Evolutionary conservation across 2,113 vertebrate genomes (phyloP).

Genomic region (Pseudorectes ferrugineus): DNA sequence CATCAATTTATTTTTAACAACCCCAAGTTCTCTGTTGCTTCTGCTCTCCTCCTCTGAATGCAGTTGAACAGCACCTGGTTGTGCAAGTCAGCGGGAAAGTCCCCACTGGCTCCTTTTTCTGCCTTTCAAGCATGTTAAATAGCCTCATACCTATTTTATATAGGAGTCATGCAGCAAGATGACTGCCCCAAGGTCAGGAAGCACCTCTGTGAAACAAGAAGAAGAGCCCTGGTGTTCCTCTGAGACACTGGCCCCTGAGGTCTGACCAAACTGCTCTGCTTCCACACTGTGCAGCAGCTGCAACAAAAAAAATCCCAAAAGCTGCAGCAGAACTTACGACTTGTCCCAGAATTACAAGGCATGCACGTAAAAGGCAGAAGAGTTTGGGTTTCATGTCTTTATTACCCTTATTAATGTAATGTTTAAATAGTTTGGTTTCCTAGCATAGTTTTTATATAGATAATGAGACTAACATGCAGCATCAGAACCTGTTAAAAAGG

Average conservation of each 20-base stretch:
- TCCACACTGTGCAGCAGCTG: neutral
- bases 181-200: neutral
- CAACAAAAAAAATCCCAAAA: neutral
- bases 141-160: neutral
- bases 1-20: slow-evolving; percentile 15
- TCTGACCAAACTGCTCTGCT: accelerated
- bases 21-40: neutral
- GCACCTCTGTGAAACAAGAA: neutral
- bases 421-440: neutral
- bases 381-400: neutral
- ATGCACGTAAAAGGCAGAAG: neutral
- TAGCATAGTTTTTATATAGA: neutral
- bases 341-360: neutral
- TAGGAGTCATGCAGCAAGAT: neutral
- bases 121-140: neutral
- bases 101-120: neutral
- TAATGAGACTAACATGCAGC: neutral
- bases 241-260: neutral
- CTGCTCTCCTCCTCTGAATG: neutral
- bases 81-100: neutral
- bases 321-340: neutral
- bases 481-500: neutral
- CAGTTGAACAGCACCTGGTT: neutral
- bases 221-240: neutral
- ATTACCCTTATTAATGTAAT: neutral